Evolutionary conservation across 2,113 vertebrate genomes (phyloP).

Genomic region (Pseudolaguvia tuberculata): DNA sequence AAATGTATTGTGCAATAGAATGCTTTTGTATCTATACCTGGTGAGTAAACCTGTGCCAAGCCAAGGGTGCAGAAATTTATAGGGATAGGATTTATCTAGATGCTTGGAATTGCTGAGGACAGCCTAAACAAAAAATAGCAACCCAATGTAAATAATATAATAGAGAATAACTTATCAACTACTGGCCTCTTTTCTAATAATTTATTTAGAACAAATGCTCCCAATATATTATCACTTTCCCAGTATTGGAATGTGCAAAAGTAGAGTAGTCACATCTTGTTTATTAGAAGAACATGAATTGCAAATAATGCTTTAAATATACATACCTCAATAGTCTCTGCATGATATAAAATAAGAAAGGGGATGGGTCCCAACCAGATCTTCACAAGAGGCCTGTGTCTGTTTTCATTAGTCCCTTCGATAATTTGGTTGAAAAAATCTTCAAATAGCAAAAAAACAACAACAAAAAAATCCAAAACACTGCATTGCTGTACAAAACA

Average conservation of each 20-base stretch:
- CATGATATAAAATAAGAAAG: slow-evolving; percentile 50
- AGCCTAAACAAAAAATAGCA: slow-evolving; percentile 56
- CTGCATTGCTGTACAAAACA: not conserved
- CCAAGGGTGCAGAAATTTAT: slow-evolving; percentile 77
- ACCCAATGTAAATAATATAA: not conserved
- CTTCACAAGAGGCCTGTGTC: slow-evolving; percentile 50
- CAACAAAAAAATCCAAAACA: slow-evolving; percentile 16
- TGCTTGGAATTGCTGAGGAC: slow-evolving; percentile 74
- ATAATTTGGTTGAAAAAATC: slow-evolving; percentile 55
- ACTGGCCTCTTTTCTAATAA: not conserved
- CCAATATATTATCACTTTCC: not conserved
- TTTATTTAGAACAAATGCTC: not conserved
- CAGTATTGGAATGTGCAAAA: slow-evolving; percentile 3
- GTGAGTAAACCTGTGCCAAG: slow-evolving; percentile 82
- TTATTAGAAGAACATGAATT: not conserved
- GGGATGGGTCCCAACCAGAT: slow-evolving; percentile 54
- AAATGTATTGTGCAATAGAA: not conserved
- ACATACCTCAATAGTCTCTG: slow-evolving; percentile 55
- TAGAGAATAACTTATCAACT: not conserved
- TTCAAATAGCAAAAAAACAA: slow-evolving; percentile 34
- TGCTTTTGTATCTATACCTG: slow-evolving; percentile 59
- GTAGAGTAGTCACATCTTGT: slow-evolving; percentile 1
- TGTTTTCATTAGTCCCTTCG: slow-evolving; percentile 50
- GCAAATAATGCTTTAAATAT: not conserved
- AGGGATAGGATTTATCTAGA: slow-evolving; percentile 74